Evolutionary conservation across 2,113 vertebrate species (phyloP).

Genomic region (Melanostigma gelatinosum): DNA sequence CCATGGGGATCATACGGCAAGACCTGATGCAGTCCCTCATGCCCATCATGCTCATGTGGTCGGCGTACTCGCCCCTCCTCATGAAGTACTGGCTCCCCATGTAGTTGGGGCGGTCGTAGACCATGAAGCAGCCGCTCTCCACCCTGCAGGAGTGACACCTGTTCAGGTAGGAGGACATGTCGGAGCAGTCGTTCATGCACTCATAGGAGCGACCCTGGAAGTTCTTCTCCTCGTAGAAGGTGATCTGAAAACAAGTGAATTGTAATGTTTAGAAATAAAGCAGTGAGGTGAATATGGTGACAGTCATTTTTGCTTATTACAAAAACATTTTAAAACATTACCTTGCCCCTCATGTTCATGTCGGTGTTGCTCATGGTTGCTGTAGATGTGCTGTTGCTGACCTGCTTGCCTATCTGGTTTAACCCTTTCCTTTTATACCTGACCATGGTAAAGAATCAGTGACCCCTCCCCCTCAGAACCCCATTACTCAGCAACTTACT

Average conservation of each 20-base stretch:
- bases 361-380: slow-evolving; percentile 65
- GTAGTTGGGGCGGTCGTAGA: slow-evolving; percentile 80
- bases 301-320: not conserved
- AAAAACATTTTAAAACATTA: slow-evolving; percentile 11
- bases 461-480: slow-evolving; percentile 45
- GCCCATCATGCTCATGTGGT: slow-evolving; percentile 77
- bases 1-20: slow-evolving; percentile 80
- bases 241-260: slow-evolving; percentile 54
- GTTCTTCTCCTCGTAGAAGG: slow-evolving; percentile 76
- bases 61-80: slow-evolving; percentile 78
- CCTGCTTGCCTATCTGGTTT: slow-evolving; percentile 53
- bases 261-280: not conserved
- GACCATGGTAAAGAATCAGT: slow-evolving; percentile 39
- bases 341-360: slow-evolving; percentile 74
- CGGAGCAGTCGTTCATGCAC: slow-evolving; percentile 70
- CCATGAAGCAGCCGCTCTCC: slow-evolving; percentile 79
- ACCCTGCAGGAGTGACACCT: slow-evolving; percentile 71
- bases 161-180: slow-evolving; percentile 74
- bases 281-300: not conserved
- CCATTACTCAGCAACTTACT: slow-evolving; percentile 58
- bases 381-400: slow-evolving; percentile 46
- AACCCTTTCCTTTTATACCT: slow-evolving; percentile 75
- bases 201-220: slow-evolving; percentile 76
- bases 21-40: slow-evolving; percentile 73
- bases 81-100: slow-evolving; percentile 77